Evolutionary conservation across 2,113 vertebrate species (phyloP).

Genomic region (Aythya baeri): DNA sequence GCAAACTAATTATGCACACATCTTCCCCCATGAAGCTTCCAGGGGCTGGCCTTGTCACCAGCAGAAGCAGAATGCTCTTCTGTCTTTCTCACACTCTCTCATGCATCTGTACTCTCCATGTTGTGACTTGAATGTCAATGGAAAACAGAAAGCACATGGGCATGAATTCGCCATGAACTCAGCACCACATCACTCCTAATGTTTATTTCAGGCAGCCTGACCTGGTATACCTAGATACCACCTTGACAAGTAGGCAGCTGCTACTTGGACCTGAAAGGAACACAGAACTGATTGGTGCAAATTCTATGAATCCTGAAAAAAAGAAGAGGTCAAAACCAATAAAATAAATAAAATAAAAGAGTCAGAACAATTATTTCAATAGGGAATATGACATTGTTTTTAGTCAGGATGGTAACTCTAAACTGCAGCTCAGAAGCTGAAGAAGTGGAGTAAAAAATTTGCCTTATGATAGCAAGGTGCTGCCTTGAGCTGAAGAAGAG

Average conservation of each 20-base stretch:
- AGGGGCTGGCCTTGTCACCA: fast-evolving
- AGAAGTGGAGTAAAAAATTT: neutral
- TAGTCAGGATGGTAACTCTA: neutral
- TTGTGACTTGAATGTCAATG: neutral
- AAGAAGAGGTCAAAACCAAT: neutral
- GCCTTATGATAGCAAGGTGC: neutral
- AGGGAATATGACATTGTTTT: neutral
- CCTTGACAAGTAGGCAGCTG: neutral
- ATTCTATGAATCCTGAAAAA: neutral
- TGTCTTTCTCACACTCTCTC: neutral
- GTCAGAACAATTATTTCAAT: neutral
- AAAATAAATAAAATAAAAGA: neutral
- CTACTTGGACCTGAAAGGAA: neutral
- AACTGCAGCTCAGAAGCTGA: neutral
- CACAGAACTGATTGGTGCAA: fast-evolving
- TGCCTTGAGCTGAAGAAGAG: neutral
- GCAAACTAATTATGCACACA: neutral
- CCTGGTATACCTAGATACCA: neutral
- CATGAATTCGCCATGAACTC: neutral
- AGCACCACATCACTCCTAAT: neutral
- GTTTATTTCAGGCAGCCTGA: neutral
- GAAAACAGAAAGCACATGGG: neutral
- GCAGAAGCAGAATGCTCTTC: neutral
- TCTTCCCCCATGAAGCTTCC: neutral
- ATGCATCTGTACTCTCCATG: fast-evolving